Percentiles rank a stretch among this genome's conserved stretches.
phyloP scores from a whole-genome alignment of 37 sponge, comb jelly and placozoan species.

The Aplysina aerophoba region DNA sequence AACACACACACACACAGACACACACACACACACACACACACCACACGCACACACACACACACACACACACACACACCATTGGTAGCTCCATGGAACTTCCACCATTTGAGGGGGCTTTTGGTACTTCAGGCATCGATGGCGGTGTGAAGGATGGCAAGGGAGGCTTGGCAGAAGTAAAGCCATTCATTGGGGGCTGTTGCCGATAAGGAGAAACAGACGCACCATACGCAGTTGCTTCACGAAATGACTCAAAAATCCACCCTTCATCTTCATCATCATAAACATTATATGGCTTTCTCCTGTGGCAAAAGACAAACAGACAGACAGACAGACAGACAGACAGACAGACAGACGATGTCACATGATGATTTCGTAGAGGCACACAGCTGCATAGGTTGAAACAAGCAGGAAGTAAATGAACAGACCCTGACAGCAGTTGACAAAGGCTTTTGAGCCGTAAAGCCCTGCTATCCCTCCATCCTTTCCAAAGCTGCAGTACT shows the following conservation, averaged over 20 bases:
- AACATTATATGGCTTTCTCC: slow-evolving; percentile 7
- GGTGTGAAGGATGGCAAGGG: background rate
- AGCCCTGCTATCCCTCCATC: no score
- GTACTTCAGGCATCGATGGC: background rate
- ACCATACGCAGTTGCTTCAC: background rate
- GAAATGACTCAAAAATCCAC: slow-evolving; percentile 21
- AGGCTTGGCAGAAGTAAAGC: background rate
- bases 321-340: slow-evolving; percentile 15
- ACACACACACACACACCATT: no score
- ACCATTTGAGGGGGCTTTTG: background rate
- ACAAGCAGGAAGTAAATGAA: no score
- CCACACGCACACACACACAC: no score
- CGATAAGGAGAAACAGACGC: background rate
- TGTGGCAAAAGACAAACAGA: background rate
- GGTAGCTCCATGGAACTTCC: background rate
- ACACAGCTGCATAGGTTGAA: no score
- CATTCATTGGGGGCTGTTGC: background rate
- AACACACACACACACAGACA: no score
- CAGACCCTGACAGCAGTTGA: no score
- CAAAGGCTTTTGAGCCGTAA: no score
- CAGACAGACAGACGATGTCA: no score
- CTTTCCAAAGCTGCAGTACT: background rate
- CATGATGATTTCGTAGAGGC: no score
- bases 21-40: no score
- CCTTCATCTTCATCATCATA: slow-evolving; percentile 31